phyloP scores from a whole-genome alignment of 2,113 vertebrate species.

The Myanophis thanlyinensis region DNA sequence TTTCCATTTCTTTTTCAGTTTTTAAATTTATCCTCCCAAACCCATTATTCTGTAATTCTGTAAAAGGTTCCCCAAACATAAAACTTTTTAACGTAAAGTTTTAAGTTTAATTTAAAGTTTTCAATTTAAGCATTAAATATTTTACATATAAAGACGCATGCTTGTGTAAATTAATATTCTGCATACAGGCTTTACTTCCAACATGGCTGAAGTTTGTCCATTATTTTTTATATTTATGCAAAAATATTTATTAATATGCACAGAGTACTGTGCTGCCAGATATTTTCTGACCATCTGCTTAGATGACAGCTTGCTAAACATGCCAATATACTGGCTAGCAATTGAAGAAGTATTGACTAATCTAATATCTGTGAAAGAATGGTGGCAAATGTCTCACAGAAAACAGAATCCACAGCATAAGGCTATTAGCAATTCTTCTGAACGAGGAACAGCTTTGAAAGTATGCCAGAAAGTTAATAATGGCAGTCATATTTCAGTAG shows the following conservation, averaged over 20 bases:
- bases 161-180: not conserved
- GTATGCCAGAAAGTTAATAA: not conserved
- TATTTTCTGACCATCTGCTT: conserved; percentile 55
- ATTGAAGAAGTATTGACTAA: not conserved
- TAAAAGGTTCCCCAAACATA: not conserved
- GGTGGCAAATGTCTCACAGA: not conserved
- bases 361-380: conserved; percentile 25
- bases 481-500: not conserved
- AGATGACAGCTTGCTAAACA: conserved; percentile 1
- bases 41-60: not conserved
- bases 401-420: not conserved
- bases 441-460: not conserved
- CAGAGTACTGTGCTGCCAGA: conserved; percentile 44
- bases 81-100: not conserved
- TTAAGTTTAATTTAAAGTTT: no score
- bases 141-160: not conserved
- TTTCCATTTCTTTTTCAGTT: not conserved
- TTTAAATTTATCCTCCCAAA: not conserved
- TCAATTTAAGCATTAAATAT: not conserved
- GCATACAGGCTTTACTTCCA: not conserved
- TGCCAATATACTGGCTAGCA: conserved; percentile 28
- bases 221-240: conserved; percentile 11
- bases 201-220: conserved; percentile 1
- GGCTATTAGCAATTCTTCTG: not conserved
- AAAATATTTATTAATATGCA: conserved; percentile 51